Conservation (phyloP, 2,888 invertebrate genomes). For the Spodoptera picta region DNA sequence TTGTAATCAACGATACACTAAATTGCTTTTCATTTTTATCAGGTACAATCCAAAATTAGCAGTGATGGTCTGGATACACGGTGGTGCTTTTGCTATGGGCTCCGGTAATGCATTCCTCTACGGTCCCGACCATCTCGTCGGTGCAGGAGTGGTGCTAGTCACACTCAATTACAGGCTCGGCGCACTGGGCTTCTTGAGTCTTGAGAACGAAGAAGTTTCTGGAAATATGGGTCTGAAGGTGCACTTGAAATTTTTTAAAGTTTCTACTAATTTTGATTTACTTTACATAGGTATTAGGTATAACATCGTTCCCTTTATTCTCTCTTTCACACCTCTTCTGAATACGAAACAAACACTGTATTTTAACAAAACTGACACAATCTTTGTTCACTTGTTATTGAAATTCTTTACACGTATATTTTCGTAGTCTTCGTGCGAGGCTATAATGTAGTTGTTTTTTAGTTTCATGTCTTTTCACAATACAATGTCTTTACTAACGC, state of each 20-base stretch:
- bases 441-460: constrained; percentile 12
- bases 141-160: constrained; percentile 90
- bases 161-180: constrained; percentile 90
- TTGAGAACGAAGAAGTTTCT: constrained; percentile 89
- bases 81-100: constrained; percentile 90
- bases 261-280: not conserved
- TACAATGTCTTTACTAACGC: constrained; percentile 32
- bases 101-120: constrained; percentile 90
- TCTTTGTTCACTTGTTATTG: not conserved
- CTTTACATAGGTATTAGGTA: too few relatives aligned
- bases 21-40: constrained; percentile 9
- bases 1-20: too few relatives aligned
- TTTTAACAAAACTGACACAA: too few relatives aligned
- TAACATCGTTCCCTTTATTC: too few relatives aligned
- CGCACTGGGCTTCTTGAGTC: constrained; percentile 90
- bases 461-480: constrained; percentile 43
- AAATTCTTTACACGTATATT: not conserved
- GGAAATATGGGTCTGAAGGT: constrained; percentile 91
- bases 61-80: constrained; percentile 91
- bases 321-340: too few relatives aligned
- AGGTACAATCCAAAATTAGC: constrained; percentile 88
- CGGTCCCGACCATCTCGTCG: constrained; percentile 90
- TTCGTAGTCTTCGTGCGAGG: not conserved
- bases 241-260: constrained; percentile 9
- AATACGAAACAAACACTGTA: too few relatives aligned